phyloP scores from a whole-genome alignment of 2,888 invertebrate genomes.

The Drosophila borborema region DNA sequence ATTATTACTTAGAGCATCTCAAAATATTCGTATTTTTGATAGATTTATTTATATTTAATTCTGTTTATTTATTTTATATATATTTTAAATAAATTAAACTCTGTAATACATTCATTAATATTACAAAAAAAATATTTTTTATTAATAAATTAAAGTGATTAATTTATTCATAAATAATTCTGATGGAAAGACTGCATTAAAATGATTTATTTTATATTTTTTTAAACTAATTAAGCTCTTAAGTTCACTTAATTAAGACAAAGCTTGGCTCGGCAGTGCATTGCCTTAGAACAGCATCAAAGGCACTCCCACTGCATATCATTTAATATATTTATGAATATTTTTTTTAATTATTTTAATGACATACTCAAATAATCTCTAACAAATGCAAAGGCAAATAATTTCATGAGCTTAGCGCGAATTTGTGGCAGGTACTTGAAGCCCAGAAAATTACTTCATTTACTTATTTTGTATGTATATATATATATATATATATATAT shows the following conservation, averaged over 20 bases:
- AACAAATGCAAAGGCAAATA: conserved; percentile 21
- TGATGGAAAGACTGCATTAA: too few relatives aligned
- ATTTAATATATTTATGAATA: neutral
- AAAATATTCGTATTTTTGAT: too few relatives aligned
- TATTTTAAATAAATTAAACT: too few relatives aligned
- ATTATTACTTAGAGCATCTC: too few relatives aligned
- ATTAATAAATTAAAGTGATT: too few relatives aligned
- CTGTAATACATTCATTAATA: too few relatives aligned
- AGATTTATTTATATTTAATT: too few relatives aligned
- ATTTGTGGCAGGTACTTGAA: conserved; percentile 15
- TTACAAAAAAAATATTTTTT: too few relatives aligned
- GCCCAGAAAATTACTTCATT: conserved; percentile 49
- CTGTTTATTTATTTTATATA: neutral
- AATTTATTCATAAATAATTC: too few relatives aligned
- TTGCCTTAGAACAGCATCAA: neutral
- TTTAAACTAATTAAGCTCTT: too few relatives aligned
- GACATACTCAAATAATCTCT: neutral
- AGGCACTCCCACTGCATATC: neutral
- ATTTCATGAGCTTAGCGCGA: neutral
- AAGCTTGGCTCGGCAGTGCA: neutral
- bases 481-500: neutral
- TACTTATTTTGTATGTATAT: neutral
- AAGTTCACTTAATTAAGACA: neutral
- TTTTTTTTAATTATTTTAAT: conserved; percentile 7
- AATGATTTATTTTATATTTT: too few relatives aligned